Evolutionary conservation across 2,113 vertebrate genomes (phyloP), one percentile per base, ranked within the genome.

Genomic region (Passer montanus): DNA sequence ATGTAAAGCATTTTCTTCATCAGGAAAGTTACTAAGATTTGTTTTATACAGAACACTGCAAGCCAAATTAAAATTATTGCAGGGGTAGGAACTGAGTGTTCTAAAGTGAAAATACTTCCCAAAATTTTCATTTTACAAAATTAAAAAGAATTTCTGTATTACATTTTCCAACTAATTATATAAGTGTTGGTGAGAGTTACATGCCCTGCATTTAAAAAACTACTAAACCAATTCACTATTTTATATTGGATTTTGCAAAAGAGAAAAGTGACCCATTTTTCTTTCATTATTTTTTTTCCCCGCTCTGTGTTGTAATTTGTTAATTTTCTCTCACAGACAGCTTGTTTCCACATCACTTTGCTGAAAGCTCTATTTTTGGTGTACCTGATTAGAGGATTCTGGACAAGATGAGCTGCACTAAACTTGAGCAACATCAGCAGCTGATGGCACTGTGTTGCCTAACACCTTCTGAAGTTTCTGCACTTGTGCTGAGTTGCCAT

Each of bases 401-500:
- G 88, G 90, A 81, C 70, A 82, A 28, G 37, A 30, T 52, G 85
- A 89, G 67, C 67, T 44, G 20, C 50, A 37, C 41, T 80, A 50
- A 85, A 81, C 78, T 78, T 56, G 28, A 90, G 86, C 46, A 93
- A 62, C 80, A 73, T 89, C 88, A 93, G 83, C 43, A 73, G 56
- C 90, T 90, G 92, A 68, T 93, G 69, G 46, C 83, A 33, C 73
- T 93, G 96, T 93, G 92, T 90, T 95, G 92, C 90, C 88, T 92
- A 62, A 96, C 93, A 89, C 44, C 96, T 93, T 92, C 64, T 62
- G 56, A 87, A 72, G 83, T 87, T 91, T 84, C 82, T 95, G 60
- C 76, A 78, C 72, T 96, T 94, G 86, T 49, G 68, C 85, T 78
- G 76, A 87, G 92, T 96, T 97, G 86, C 96, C 95, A 96, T 94